These are phyloP conservation scores for Aphodius granarius DNA, from an alignment of 2,888 invertebrate genomes.

Conservation along the genomic window DNA sequence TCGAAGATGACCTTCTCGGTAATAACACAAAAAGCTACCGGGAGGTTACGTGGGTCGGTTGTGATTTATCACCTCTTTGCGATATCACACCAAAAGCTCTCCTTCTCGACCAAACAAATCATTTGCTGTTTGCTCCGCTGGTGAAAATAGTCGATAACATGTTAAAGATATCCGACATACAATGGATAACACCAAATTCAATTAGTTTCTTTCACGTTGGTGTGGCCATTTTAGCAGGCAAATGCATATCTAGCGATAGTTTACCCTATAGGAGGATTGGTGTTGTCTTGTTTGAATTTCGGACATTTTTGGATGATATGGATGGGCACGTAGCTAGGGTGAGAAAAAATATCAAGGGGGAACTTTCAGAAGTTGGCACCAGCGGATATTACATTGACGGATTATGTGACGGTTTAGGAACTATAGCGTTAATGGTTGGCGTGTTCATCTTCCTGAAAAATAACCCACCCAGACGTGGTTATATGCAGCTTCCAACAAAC, in stretches of 20 bases:
- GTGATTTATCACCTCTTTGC: conserved; percentile 74
- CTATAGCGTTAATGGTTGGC: conserved; percentile 70
- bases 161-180: conserved; percentile 51
- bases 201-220: conserved; percentile 81
- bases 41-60: conserved; percentile 65
- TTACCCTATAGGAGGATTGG: conserved; percentile 72
- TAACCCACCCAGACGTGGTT: conserved; percentile 74
- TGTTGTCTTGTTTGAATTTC: conserved; percentile 75
- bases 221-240: conserved; percentile 73
- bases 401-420: conserved; percentile 77
- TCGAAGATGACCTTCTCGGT: conserved; percentile 56
- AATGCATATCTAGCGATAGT: conserved; percentile 72
- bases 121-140: conserved; percentile 79
- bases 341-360: conserved; percentile 73
- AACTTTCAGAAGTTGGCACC: conserved; percentile 78
- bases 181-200: conserved; percentile 77
- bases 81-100: conserved; percentile 82
- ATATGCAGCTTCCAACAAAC: conserved; percentile 66
- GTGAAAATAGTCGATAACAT: conserved; percentile 73
- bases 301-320: conserved; percentile 82
- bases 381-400: conserved; percentile 83
- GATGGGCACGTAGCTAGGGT: conserved; percentile 86
- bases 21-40: conserved; percentile 53
- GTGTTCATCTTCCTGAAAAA: conserved; percentile 69
- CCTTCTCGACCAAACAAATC: conserved; percentile 81